Evolutionary conservation across 2,113 vertebrate genomes (phyloP).

Genomic region (Mola mola): DNA sequence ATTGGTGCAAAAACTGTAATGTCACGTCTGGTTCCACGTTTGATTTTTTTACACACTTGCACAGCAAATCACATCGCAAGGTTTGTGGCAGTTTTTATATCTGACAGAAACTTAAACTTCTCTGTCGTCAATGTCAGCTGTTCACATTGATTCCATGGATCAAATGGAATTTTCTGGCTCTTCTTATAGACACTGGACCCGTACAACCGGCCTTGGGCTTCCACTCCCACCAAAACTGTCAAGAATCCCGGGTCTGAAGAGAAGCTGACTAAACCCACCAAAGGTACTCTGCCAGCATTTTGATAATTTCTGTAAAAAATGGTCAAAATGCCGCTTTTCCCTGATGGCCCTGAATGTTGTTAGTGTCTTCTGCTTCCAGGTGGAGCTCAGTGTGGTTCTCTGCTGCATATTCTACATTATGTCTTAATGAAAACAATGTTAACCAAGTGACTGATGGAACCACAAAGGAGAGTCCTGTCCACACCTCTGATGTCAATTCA

Average conservation of each 20-base stretch:
- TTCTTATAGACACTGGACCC: constrained; percentile 91
- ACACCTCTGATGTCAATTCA: constrained; percentile 15
- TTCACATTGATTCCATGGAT: background rate
- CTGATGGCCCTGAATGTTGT: constrained; percentile 43
- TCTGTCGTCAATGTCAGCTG: no score
- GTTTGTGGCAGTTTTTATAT: constrained; percentile 77
- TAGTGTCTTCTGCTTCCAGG: constrained; percentile 68
- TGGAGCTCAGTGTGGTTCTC: constrained; percentile 48
- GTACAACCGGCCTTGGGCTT: constrained; percentile 94
- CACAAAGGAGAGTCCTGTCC: constrained; percentile 11
- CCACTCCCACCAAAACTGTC: constrained; percentile 77
- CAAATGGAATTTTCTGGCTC: background rate
- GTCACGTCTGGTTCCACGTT: constrained; percentile 93
- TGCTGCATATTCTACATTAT: no score
- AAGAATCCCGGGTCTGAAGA: constrained; percentile 80
- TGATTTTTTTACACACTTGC: constrained; percentile 97
- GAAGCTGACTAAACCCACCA: constrained; percentile 91
- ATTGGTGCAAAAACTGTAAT: constrained; percentile 98
- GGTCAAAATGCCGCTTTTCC: constrained; percentile 47
- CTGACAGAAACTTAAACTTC: no score
- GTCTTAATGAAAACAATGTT: constrained; percentile 56
- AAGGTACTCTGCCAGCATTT: constrained; percentile 82
- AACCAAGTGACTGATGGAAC: constrained; percentile 23
- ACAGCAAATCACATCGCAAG: constrained; percentile 94
- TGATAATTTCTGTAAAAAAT: no score